Evolutionary conservation across 2,888 invertebrate genomes (phyloP).

Genomic region (Unio delphinus): DNA sequence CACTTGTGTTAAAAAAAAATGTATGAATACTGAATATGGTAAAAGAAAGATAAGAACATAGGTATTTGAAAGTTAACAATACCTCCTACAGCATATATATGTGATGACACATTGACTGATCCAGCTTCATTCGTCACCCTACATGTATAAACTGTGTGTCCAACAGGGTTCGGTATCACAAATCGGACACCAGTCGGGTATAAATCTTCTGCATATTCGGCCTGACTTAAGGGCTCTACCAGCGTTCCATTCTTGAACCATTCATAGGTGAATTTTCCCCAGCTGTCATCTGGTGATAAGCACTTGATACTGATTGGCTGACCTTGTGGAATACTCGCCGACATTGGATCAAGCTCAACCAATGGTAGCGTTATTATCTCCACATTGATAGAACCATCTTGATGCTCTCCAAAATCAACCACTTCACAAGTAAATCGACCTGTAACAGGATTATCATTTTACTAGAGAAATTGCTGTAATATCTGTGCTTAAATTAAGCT

Average conservation of each 20-base stretch:
- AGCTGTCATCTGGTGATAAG: slow-evolving; percentile 56
- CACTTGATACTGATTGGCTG: slow-evolving; percentile 46
- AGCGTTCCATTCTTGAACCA: slow-evolving; percentile 44
- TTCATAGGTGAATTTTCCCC: slow-evolving; percentile 44
- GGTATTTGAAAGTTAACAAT: slow-evolving; percentile 1
- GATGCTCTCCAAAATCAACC: slow-evolving; percentile 41
- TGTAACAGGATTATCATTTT: slow-evolving; percentile 18
- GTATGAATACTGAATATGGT: too few relatives aligned
- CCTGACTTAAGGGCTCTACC: slow-evolving; percentile 22
- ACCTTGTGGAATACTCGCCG: slow-evolving; percentile 39
- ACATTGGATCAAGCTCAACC: slow-evolving; percentile 55
- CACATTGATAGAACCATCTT: slow-evolving; percentile 41
- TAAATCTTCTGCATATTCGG: slow-evolving; percentile 54
- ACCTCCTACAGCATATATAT: slow-evolving; percentile 49
- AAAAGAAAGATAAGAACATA: too few relatives aligned
- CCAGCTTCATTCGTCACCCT: slow-evolving; percentile 56
- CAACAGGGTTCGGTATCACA: slow-evolving; percentile 29
- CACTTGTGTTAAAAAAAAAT: too few relatives aligned
- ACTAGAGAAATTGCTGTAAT: not conserved
- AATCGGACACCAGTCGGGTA: slow-evolving; percentile 58
- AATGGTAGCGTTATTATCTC: slow-evolving; percentile 55
- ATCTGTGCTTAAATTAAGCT: not conserved
- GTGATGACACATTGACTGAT: slow-evolving; percentile 38
- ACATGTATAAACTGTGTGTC: slow-evolving; percentile 55
- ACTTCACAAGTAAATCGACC: slow-evolving; percentile 57